A percentile compares a stretch with the other conserved stretches of the same genome.
phyloP scores from a whole-genome alignment of 2,797 vertebrate species.

The Anniella stebbinsi region DNA sequence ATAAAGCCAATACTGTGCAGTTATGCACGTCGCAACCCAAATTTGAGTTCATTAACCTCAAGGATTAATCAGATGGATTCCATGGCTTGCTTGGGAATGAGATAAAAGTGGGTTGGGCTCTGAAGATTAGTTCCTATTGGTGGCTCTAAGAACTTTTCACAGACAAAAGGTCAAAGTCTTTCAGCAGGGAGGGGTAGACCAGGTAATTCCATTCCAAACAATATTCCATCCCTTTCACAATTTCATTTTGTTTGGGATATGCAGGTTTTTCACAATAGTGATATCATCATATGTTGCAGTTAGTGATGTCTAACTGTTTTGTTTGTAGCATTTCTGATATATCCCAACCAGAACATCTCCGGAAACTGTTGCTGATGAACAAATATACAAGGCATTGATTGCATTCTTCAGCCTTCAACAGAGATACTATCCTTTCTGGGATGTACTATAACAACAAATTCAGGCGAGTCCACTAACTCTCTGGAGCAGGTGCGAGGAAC shows the following conservation, averaged over 20 bases:
- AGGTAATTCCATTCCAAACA: neutral
- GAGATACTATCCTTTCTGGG: neutral
- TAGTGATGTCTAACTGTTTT: neutral
- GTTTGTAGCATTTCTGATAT: neutral
- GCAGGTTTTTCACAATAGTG: neutral
- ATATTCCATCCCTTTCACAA: conserved; percentile 25
- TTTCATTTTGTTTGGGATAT: conserved; percentile 33
- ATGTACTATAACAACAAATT: neutral
- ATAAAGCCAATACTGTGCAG: conserved; percentile 30
- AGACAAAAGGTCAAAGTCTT: conserved; percentile 40
- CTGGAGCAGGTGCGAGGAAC: neutral
- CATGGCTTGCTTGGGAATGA: neutral
- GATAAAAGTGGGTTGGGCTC: conserved; percentile 50
- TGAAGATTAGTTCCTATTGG: conserved; percentile 38
- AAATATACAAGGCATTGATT: neutral
- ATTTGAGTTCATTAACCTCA: conserved; percentile 48
- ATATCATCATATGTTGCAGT: too few relatives aligned
- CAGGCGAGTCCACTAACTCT: neutral
- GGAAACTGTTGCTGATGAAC: neutral
- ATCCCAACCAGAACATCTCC: neutral
- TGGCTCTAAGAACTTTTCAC: conserved; percentile 39
- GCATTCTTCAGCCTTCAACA: neutral
- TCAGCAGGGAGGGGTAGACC: conserved; percentile 21
- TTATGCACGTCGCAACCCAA: conserved; percentile 45
- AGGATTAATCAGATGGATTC: conserved; percentile 58